Evolutionary conservation across 2,797 vertebrate genomes (phyloP).

Genomic region (Danio aesculapii): DNA sequence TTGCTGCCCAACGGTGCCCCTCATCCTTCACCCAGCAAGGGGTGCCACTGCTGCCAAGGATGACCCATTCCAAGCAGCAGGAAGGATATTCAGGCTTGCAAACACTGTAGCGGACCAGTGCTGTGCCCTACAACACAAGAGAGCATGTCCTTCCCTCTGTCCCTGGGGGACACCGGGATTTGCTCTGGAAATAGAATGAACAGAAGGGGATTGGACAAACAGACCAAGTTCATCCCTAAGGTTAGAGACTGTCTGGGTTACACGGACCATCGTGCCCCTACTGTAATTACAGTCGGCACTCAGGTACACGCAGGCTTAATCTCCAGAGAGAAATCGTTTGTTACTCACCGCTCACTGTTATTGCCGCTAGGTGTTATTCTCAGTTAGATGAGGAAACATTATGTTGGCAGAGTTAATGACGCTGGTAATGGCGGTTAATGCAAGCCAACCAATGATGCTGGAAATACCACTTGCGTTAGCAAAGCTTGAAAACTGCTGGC

Average conservation of each 20-base stretch:
- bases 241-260: constrained; percentile 18
- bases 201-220: constrained; percentile 45
- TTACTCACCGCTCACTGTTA: constrained; percentile 7
- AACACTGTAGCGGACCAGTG: constrained; percentile 16
- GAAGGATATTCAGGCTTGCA: constrained; percentile 34
- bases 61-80: constrained; percentile 40
- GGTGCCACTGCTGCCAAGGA: constrained; percentile 51
- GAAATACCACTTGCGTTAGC: constrained; percentile 44
- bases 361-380: constrained; percentile 44
- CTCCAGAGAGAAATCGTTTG: constrained; percentile 20
- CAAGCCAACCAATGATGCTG: constrained; percentile 45
- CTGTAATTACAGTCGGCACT: constrained; percentile 42
- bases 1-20: constrained; percentile 43
- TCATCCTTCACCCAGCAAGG: constrained; percentile 59
- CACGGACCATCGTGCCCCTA: constrained; percentile 1
- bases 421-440: constrained; percentile 43
- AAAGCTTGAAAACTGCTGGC: constrained; percentile 35
- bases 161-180: background rate
- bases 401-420: constrained; percentile 47
- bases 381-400: constrained; percentile 39
- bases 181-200: constrained; percentile 51
- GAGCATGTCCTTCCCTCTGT: constrained; percentile 45
- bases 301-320: background rate
- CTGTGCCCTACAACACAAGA: constrained; percentile 48
- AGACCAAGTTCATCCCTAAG: constrained; percentile 18